Evolutionary conservation across 2,797 vertebrate genomes (phyloP).

Genomic region (Kryptopterus vitreolus): DNA sequence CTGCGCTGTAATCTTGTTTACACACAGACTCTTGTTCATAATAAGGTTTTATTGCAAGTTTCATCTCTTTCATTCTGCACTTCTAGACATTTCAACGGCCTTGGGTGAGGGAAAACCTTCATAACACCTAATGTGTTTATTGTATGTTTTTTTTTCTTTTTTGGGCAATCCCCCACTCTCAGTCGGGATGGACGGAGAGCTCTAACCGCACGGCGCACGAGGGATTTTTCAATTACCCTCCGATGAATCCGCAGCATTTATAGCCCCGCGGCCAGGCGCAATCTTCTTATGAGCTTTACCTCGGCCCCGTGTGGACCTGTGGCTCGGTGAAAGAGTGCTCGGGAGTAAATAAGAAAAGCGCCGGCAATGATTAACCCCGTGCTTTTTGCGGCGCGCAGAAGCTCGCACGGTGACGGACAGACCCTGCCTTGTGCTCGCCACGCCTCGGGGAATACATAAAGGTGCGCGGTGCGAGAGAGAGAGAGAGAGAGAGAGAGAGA

Average conservation of each 20-base stretch:
- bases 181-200: neutral
- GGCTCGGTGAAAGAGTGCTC: conserved; percentile 62
- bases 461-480: neutral
- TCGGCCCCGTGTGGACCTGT: conserved; percentile 69
- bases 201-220: conserved; percentile 49
- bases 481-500: neutral
- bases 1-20: conserved; percentile 24
- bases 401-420: conserved; percentile 1
- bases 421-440: conserved; percentile 9
- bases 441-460: conserved; percentile 1
- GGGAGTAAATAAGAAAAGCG: conserved; percentile 53
- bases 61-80: conserved; percentile 19
- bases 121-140: conserved; percentile 26
- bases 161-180: neutral
- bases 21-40: conserved; percentile 21
- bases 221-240: conserved; percentile 63
- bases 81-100: conserved; percentile 20
- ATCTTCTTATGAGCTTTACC: conserved; percentile 81
- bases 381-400: neutral
- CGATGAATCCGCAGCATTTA: conserved; percentile 73
- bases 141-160: neutral
- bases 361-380: neutral
- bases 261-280: conserved; percentile 74
- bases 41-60: conserved; percentile 17
- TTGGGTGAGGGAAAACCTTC: conserved; percentile 30